Conservation (phyloP, 2,113 vertebrate species). For the Sapayoa aenigma region DNA sequence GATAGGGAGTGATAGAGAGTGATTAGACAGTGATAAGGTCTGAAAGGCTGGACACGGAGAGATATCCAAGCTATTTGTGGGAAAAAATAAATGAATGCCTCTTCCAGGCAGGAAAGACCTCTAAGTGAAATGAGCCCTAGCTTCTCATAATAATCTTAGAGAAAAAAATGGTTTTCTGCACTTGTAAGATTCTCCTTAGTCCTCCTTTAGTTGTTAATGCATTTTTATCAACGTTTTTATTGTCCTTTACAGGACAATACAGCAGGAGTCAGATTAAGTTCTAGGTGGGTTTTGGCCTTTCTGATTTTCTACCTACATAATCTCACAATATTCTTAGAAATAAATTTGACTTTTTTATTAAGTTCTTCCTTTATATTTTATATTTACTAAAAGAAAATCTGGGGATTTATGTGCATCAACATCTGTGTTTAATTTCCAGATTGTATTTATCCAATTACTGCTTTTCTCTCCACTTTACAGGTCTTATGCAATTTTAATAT, state of each 20-base stretch:
- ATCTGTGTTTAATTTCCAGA: neutral
- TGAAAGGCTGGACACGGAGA: too few relatives aligned
- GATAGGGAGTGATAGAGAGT: too few relatives aligned
- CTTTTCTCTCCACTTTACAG: neutral
- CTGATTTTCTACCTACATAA: neutral
- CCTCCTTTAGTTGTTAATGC: neutral
- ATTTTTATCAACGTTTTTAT: neutral
- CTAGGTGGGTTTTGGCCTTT: neutral
- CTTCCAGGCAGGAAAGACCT: too few relatives aligned
- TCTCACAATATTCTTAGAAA: neutral
- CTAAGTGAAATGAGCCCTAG: too few relatives aligned
- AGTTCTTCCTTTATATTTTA: neutral
- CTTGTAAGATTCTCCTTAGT: neutral
- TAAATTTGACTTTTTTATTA: neutral
- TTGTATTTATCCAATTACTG: neutral
- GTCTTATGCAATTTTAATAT: neutral
- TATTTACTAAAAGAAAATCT: neutral
- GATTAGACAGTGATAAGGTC: neutral
- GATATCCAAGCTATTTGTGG: too few relatives aligned
- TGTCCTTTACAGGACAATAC: neutral
- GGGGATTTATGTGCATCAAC: neutral
- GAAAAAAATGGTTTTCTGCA: too few relatives aligned
- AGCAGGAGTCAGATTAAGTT: neutral
- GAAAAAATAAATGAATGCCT: too few relatives aligned
- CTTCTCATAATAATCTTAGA: too few relatives aligned